These are phyloP conservation scores for Todiramphus chloris DNA, from an alignment of 2,113 vertebrate species.

Conservation along the genomic window DNA sequence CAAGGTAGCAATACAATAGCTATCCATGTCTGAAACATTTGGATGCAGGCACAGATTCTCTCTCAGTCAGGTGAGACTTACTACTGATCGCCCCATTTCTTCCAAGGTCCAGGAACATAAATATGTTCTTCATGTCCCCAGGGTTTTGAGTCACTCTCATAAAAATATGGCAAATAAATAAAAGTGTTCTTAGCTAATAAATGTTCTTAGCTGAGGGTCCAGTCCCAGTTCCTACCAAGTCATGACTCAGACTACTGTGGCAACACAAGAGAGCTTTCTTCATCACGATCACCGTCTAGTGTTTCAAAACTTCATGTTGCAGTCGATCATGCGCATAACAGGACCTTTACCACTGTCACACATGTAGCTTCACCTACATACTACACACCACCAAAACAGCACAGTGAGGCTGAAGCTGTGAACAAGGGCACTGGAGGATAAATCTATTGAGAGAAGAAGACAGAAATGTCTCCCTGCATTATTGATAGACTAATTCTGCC, in stretches of 20 bases:
- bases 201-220: neutral
- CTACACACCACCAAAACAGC: neutral
- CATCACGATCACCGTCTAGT: neutral
- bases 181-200: neutral
- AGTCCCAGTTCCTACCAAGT: neutral
- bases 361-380: neutral
- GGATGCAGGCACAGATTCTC: neutral
- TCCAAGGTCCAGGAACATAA: neutral
- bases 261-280: neutral
- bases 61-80: neutral
- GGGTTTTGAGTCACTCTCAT: neutral
- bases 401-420: neutral
- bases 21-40: neutral
- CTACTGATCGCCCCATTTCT: neutral
- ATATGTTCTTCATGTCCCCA: neutral
- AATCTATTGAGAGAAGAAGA: neutral
- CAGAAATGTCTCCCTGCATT: neutral
- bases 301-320: neutral
- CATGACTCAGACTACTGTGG: neutral
- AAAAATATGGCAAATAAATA: neutral
- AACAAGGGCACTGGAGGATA: neutral
- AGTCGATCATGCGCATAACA: neutral
- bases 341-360: neutral
- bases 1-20: neutral
- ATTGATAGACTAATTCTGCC: neutral